Evolutionary conservation across 2,888 invertebrate species (phyloP).

Genomic region (Calameuta idolon): DNA sequence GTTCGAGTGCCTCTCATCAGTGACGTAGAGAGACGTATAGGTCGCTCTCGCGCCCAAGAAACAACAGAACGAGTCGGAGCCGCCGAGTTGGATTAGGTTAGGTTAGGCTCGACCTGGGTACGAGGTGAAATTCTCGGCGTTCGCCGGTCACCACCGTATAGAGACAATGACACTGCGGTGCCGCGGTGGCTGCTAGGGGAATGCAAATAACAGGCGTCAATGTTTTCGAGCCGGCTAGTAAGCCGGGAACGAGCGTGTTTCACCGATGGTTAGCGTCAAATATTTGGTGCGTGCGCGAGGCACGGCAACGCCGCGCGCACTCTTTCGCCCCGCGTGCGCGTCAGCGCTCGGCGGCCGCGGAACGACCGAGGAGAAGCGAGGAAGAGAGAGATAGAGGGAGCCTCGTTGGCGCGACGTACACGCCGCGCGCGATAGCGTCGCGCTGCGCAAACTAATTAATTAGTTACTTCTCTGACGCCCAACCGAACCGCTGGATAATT

Average conservation of each 20-base stretch:
- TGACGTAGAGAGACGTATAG: no score
- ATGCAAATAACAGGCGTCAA: conserved; percentile 63
- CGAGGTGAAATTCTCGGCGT: conserved; percentile 36
- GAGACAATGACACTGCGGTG: conserved; percentile 20
- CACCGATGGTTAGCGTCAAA: conserved; percentile 66
- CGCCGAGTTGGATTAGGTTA: background rate
- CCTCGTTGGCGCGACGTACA: conserved; percentile 24
- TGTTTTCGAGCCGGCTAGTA: conserved; percentile 65
- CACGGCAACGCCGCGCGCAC: conserved; percentile 59
- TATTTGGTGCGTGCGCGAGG: conserved; percentile 63
- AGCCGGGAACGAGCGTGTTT: conserved; percentile 56
- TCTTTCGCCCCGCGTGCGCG: conserved; percentile 23
- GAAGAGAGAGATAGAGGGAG: background rate
- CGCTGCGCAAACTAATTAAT: conserved; percentile 58
- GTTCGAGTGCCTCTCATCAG: no score
- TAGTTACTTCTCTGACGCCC: conserved; percentile 54
- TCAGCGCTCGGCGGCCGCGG: conserved; percentile 8
- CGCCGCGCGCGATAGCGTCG: conserved; percentile 49
- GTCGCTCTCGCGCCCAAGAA: no score
- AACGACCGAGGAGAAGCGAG: conserved; percentile 14
- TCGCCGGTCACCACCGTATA: conserved; percentile 32
- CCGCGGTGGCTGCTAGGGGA: conserved; percentile 48
- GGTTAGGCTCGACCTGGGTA: background rate
- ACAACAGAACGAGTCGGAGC: no score
- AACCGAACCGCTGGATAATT: background rate